Percentiles rank a stretch among this genome's conserved stretches.
phyloP scores from a whole-genome alignment of 2,888 invertebrate species.

The Hydropsyche betteni region DNA sequence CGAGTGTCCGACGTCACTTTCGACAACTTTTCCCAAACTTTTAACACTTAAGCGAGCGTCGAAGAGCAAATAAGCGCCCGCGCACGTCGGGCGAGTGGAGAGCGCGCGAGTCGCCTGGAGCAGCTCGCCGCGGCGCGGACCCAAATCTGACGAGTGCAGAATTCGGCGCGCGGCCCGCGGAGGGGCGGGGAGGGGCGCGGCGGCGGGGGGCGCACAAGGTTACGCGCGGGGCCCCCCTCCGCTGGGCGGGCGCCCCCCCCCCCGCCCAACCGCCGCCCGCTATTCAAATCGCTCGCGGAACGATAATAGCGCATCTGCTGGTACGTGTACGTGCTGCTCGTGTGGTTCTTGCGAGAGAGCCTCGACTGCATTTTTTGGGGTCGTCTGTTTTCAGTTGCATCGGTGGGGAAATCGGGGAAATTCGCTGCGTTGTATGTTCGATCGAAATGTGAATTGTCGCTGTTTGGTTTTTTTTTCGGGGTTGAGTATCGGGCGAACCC shows the following conservation, averaged over 20 bases:
- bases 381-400: too few species aligned
- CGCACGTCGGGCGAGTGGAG: slow-evolving; percentile 3
- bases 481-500: not conserved
- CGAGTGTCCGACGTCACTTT: too few species aligned
- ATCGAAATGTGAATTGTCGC: not conserved
- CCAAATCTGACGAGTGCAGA: slow-evolving; percentile 52
- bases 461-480: not conserved
- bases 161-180: slow-evolving; percentile 35
- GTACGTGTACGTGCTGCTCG: not conserved
- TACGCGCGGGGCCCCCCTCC: slow-evolving; percentile 37
- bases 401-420: not conserved
- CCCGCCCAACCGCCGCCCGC: slow-evolving; percentile 2
- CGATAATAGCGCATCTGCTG: slow-evolving; percentile 26
- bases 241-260: slow-evolving; percentile 19
- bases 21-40: not conserved
- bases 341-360: too few species aligned
- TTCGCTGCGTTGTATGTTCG: not conserved
- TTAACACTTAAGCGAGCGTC: slow-evolving; percentile 5
- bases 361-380: too few species aligned
- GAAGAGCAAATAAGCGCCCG: not conserved
- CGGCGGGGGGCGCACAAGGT: slow-evolving; percentile 44
- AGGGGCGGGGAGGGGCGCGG: not conserved
- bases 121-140: slow-evolving; percentile 32
- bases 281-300: slow-evolving; percentile 7
- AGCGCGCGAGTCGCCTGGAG: slow-evolving; percentile 26